A percentile compares a stretch with the other conserved stretches of the same genome.
Evolutionary conservation across 2,797 vertebrate genomes (phyloP).

Genomic region (Garrulus glandarius): DNA sequence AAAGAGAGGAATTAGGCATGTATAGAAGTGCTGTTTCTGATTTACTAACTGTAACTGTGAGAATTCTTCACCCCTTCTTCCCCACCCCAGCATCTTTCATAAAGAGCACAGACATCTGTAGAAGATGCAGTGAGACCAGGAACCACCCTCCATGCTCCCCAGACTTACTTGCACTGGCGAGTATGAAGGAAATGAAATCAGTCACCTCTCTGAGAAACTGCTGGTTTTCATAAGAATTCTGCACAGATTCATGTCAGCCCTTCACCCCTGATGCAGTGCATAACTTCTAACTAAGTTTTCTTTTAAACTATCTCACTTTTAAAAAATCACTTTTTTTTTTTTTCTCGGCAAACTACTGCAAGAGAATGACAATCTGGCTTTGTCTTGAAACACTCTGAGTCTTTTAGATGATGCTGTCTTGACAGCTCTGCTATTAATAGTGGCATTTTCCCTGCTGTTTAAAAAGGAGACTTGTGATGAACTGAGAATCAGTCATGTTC

Average conservation of each 20-base stretch:
- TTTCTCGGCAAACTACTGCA: neutral
- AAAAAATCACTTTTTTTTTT: neutral
- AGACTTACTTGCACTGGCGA: neutral
- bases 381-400: constrained; percentile 48
- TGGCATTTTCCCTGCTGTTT: constrained; percentile 30
- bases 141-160: neutral
- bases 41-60: neutral
- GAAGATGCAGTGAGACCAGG: neutral
- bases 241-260: neutral
- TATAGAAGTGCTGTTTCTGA: neutral
- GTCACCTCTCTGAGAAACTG: neutral
- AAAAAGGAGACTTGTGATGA: constrained; percentile 2
- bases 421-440: constrained; percentile 69
- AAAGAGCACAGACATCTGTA: neutral
- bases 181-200: neutral
- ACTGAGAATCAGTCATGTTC: neutral
- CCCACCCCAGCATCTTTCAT: neutral
- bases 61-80: neutral
- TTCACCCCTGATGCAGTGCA: neutral
- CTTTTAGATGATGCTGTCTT: constrained; percentile 46
- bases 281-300: constrained; percentile 45
- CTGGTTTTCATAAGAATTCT: neutral
- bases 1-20: neutral
- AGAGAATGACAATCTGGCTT: constrained; percentile 45
- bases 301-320: constrained; percentile 4